Evolutionary conservation across 2,888 invertebrate genomes (phyloP).

Genomic region (Arctia plantaginis): DNA sequence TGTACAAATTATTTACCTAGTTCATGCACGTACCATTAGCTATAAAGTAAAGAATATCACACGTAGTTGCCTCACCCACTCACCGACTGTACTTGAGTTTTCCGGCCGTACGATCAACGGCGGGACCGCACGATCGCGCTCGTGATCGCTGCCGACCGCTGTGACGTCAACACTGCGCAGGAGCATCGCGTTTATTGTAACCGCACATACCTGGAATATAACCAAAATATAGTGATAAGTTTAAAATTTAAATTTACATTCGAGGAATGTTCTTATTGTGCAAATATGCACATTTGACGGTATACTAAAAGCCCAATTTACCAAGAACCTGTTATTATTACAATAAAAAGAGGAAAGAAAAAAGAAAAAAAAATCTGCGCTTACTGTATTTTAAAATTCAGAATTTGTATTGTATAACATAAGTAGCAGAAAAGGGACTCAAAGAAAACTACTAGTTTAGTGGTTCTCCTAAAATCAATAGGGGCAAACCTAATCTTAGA

Average conservation of each 20-base stretch:
- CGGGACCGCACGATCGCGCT: conserved; percentile 33
- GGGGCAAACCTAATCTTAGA: too few species aligned
- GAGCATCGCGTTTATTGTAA: conserved; percentile 69
- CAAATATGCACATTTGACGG: background rate
- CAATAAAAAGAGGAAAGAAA: background rate
- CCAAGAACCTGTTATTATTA: background rate
- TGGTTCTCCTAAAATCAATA: too few species aligned
- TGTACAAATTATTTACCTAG: conserved; percentile 14
- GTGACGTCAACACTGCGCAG: conserved; percentile 62
- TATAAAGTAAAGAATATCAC: conserved; percentile 47
- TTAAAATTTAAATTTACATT: background rate
- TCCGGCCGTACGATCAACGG: conserved; percentile 36
- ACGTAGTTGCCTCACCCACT: conserved; percentile 54
- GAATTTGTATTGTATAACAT: too few species aligned
- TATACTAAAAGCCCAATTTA: background rate
- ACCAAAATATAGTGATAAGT: conserved; percentile 18
- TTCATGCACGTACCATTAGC: conserved; percentile 21
- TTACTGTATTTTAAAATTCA: too few species aligned
- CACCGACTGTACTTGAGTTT: conserved; percentile 55
- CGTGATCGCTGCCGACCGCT: conserved; percentile 45
- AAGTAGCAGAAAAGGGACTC: background rate
- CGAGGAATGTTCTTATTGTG: background rate
- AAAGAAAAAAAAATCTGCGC: background rate
- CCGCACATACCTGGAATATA: conserved; percentile 79
- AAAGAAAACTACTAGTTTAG: too few species aligned